Base-by-base conservation (phyloP, 2,113 vertebrate species). In the Entomyzon cyanotis region DNA sequence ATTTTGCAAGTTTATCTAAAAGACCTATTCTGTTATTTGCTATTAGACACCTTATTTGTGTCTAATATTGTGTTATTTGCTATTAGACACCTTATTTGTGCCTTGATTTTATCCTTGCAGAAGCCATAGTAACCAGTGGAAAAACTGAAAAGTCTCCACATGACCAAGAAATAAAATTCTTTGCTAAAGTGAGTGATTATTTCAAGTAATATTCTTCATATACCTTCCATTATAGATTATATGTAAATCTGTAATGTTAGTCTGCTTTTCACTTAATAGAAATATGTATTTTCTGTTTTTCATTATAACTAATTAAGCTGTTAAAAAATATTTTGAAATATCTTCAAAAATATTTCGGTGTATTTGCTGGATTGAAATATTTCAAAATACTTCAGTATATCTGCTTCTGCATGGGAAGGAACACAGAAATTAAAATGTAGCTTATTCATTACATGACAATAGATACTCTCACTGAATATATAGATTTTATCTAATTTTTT, bases 121-220 rank as follows among this genome's bases (percentile, higher is more conserved):
- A 99, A 98, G 98, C 98, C 90, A 99, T 99, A 98, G 99, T 99
- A 73, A 98, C 98, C 87, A 99, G 98, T 91, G 99, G 99, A 37
- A 99, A 99, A 98, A 99, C 98, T 6, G 99, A 99, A 96, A 98
- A 98, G 75, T 99, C 99, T 31, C 99, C 99, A 89, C 99, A 99
- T 83, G 99, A 99, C 71, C 99, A 99, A 75, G 99, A 99, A 97
- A 99, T 99, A 97, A 99, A 99, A 97, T 99, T 99, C 97, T 99
- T 99, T 97, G 99, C 99, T 91, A 99, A 99, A 98, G 99, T 99
- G 96, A 98, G 98, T 90, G 42, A 74, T 65, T 81, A 44, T 42
- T 91, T 92, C 24, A 73, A 65, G 33, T 39, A 67, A 75, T 25
- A 9, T 47, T 28, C 6, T 6, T 44, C 42, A 12, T 50, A 37